phyloP scores from a whole-genome alignment of 2,797 vertebrate species.

The Otolemur crassicaudatus region DNA sequence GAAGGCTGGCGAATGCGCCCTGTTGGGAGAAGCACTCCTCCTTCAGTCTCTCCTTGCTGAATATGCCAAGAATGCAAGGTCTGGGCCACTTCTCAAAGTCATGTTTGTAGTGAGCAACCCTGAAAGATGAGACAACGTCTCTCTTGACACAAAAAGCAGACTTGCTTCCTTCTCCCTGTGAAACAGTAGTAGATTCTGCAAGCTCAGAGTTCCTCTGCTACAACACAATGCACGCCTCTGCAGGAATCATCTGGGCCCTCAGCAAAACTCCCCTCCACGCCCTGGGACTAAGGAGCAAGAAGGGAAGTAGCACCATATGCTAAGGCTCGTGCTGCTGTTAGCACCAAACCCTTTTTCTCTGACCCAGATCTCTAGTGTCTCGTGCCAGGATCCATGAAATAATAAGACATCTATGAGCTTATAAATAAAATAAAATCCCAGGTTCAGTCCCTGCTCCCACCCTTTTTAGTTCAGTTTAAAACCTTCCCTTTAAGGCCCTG shows the following conservation, averaged over 20 bases:
- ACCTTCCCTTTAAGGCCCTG: background rate
- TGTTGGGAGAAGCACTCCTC: background rate
- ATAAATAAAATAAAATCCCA: background rate
- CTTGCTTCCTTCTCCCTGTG: background rate
- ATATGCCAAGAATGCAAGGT: slow-evolving; percentile 6
- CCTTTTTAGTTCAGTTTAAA: background rate
- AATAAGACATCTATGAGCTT: background rate
- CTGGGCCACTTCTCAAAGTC: background rate
- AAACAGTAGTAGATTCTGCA: background rate
- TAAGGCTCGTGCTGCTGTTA: background rate
- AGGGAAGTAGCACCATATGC: background rate
- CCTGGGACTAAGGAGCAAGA: background rate
- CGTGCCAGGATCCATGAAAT: slow-evolving; percentile 4
- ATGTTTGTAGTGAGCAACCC: background rate
- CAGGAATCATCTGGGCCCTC: background rate
- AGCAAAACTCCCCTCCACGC: background rate
- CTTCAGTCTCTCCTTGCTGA: background rate
- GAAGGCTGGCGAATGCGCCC: background rate
- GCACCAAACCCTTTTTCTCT: slow-evolving; percentile 20
- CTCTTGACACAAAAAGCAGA: background rate
- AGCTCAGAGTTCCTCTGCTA: background rate
- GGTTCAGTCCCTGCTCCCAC: background rate
- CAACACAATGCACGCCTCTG: background rate
- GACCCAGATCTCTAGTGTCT: background rate
- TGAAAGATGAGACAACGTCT: background rate